Conservation (phyloP, 1,140 invertebrate genomes). For the Drosophila guanche region DNA sequence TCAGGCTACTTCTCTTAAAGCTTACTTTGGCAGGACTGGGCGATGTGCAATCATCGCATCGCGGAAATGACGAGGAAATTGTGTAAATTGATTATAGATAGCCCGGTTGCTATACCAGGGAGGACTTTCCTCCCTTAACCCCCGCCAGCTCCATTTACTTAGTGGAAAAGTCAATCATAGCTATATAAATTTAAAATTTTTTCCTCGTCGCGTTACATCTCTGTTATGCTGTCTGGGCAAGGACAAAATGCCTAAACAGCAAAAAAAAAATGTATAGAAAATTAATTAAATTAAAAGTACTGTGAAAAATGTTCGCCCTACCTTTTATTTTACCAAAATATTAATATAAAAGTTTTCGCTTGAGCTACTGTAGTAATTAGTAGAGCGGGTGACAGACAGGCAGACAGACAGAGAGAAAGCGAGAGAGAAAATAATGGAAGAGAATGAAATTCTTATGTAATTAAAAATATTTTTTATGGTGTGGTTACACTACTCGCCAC, state of each 20-base stretch:
- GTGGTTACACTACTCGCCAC: slow-evolving; percentile 12
- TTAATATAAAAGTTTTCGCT: slow-evolving; percentile 48
- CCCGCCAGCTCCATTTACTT: slow-evolving; percentile 6
- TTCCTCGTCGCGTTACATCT: slow-evolving; percentile 8
- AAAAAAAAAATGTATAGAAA: slow-evolving; percentile 74
- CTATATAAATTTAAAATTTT: slow-evolving; percentile 67
- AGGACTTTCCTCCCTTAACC: slow-evolving; percentile 7
- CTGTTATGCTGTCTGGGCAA: slow-evolving; percentile 26
- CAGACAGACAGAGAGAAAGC: too few relatives aligned
- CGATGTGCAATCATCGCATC: slow-evolving; percentile 22
- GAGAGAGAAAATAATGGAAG: slow-evolving; percentile 14
- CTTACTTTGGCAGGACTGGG: slow-evolving; percentile 9
- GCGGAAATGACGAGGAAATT: slow-evolving; percentile 74
- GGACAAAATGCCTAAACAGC: slow-evolving; percentile 34
- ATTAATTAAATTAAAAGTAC: slow-evolving; percentile 79
- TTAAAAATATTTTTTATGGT: slow-evolving; percentile 46
- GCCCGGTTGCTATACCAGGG: slow-evolving; percentile 42
- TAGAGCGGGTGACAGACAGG: too few relatives aligned
- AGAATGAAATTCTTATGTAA: slow-evolving; percentile 27
- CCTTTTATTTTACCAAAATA: slow-evolving; percentile 42
- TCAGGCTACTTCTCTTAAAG: slow-evolving; percentile 50
- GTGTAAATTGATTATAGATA: slow-evolving; percentile 78
- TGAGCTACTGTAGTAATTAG: slow-evolving; percentile 12
- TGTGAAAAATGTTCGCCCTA: slow-evolving; percentile 62
- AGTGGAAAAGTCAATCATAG: slow-evolving; percentile 64